Evolutionary conservation across 2,797 vertebrate species (phyloP).

Genomic region (Ctenopoma multispine): DNA sequence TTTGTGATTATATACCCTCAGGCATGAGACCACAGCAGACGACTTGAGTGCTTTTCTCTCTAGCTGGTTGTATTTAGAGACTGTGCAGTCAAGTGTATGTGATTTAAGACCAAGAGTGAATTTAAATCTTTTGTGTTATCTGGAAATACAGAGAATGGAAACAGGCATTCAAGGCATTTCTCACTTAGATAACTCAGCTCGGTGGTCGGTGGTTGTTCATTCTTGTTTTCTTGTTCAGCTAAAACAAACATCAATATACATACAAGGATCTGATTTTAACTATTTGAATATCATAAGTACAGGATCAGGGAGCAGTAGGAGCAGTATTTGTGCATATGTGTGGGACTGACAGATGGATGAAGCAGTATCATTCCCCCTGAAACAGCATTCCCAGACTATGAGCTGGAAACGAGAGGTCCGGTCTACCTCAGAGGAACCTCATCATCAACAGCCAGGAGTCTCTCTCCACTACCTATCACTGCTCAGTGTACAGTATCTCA

Average conservation of each 20-base stretch:
- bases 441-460: conserved; percentile 61
- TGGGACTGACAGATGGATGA: conserved; percentile 60
- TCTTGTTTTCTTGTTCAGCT: conserved; percentile 22
- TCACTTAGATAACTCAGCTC: conserved; percentile 32
- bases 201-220: conserved; percentile 6
- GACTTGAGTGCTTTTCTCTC: conserved; percentile 53
- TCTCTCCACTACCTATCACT: conserved; percentile 51
- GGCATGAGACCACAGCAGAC: conserved; percentile 42
- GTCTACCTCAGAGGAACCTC: conserved; percentile 60
- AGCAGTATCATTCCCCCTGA: conserved; percentile 62
- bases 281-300: conserved; percentile 15
- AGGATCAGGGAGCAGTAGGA: conserved; percentile 9
- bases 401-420: conserved; percentile 64
- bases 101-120: conserved; percentile 54
- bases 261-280: not conserved
- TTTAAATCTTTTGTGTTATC: conserved; percentile 38
- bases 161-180: conserved; percentile 23
- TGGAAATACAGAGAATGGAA: conserved; percentile 34
- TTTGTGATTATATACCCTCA: conserved; percentile 64
- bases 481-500: conserved; percentile 44
- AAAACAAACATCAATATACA: conserved; percentile 9
- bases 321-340: conserved; percentile 31
- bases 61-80: conserved; percentile 62
- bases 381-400: conserved; percentile 80
- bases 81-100: conserved; percentile 49